Conservation (phyloP, 1,140 invertebrate species). For the Aphis craccivora region DNA sequence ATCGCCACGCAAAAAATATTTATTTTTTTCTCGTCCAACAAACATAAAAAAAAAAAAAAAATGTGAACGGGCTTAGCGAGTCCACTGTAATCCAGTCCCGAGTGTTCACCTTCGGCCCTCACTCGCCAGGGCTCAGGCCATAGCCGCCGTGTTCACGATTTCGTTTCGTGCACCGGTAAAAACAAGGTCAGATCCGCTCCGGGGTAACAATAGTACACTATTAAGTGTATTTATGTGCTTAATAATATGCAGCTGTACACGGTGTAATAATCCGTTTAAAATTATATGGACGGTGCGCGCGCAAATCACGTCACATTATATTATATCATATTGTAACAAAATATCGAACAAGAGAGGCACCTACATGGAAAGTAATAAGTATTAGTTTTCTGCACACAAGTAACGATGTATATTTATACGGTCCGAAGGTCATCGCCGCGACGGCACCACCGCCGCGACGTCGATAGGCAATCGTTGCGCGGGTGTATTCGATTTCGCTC, state of each 20-base stretch:
- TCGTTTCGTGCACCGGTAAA: not conserved
- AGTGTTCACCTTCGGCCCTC: not conserved
- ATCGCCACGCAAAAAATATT: not conserved
- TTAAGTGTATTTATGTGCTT: not conserved
- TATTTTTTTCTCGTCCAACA: not conserved
- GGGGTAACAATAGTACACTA: not conserved
- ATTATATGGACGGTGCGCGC: not conserved
- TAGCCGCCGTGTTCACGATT: not conserved
- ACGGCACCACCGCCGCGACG: not conserved
- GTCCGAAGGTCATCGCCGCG: not conserved
- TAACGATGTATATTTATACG: not conserved
- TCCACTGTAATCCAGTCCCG: not conserved
- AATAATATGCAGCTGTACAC: no score
- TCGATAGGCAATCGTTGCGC: not conserved
- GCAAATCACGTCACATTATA: conserved; percentile 12
- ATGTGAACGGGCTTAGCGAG: not conserved
- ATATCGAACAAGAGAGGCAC: not conserved
- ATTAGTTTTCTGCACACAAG: not conserved
- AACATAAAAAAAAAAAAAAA: not conserved
- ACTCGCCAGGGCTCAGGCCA: not conserved
- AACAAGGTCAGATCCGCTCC: not conserved
- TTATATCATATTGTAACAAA: not conserved
- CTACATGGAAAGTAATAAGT: not conserved
- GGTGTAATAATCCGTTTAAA: not conserved
- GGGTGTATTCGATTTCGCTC: conserved; percentile 29